Evolutionary conservation across 2,113 vertebrate species (phyloP).

Genomic region (Ophiodon elongatus): DNA sequence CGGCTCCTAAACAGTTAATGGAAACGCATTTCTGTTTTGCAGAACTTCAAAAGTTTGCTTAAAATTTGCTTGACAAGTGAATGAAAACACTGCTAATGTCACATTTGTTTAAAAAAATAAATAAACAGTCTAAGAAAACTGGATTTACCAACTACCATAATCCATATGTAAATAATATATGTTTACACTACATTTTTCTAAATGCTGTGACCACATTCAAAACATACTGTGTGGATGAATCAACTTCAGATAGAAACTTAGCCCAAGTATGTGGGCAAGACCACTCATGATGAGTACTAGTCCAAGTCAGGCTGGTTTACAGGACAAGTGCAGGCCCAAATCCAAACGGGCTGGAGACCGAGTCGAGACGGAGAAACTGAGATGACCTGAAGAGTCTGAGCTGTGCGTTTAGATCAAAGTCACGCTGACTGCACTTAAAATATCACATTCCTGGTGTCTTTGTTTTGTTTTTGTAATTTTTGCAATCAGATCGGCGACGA

Average conservation of each 20-base stretch:
- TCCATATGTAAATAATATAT: neutral
- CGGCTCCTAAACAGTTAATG: neutral
- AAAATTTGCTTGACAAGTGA: neutral
- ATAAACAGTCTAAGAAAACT: neutral
- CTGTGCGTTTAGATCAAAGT: constrained; percentile 1
- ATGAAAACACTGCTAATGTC: neutral
- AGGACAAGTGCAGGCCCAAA: neutral
- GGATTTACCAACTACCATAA: neutral
- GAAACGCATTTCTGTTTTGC: neutral
- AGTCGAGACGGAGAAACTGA: neutral
- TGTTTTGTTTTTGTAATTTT: neutral
- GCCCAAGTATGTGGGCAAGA: neutral
- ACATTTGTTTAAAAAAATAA: neutral
- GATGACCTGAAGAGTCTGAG: neutral
- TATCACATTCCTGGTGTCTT: neutral
- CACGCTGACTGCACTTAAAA: neutral
- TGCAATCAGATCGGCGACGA: neutral
- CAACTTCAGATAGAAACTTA: neutral
- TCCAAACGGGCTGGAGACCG: neutral
- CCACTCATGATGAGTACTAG: too few species aligned
- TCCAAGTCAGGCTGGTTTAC: neutral
- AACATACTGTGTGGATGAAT: neutral
- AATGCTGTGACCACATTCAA: neutral
- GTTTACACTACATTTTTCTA: neutral
- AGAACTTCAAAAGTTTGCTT: neutral